phyloP scores from a whole-genome alignment of 2,888 invertebrate species.

The Perizoma flavofasciatum region DNA sequence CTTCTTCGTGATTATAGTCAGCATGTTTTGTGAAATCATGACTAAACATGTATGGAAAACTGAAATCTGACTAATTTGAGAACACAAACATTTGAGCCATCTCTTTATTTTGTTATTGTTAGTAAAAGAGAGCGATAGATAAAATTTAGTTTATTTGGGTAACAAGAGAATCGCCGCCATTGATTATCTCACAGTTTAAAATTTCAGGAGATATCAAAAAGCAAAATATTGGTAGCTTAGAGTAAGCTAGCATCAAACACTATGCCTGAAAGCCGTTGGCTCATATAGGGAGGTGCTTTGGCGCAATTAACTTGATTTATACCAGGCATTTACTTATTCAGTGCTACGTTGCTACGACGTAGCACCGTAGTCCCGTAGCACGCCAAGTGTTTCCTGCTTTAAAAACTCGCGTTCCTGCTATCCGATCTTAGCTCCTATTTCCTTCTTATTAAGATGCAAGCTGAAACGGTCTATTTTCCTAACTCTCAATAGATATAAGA shows the following conservation, averaged over 20 bases:
- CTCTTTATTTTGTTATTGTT: too few species aligned
- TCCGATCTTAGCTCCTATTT: slow-evolving; percentile 41
- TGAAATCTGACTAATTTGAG: too few species aligned
- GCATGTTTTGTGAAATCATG: too few species aligned
- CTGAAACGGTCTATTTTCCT: slow-evolving; percentile 45
- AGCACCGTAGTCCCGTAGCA: slow-evolving; percentile 48
- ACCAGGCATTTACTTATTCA: slow-evolving; percentile 81
- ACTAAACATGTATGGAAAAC: too few species aligned
- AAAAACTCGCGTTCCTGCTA: slow-evolving; percentile 38
- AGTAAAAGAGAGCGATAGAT: too few species aligned
- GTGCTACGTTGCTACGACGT: slow-evolving; percentile 69
- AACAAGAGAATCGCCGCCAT: too few species aligned
- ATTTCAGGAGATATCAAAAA: too few species aligned
- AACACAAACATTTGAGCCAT: too few species aligned
- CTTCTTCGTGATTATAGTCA: too few species aligned
- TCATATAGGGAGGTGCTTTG: slow-evolving; percentile 77
- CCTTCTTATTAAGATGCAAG: slow-evolving; percentile 29
- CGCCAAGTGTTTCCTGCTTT: slow-evolving; percentile 57
- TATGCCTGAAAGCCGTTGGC: slow-evolving; percentile 65
- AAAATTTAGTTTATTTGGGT: too few species aligned
- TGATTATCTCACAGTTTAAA: too few species aligned
- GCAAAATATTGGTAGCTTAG: neutral
- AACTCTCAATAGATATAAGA: slow-evolving; percentile 54
- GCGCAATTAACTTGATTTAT: slow-evolving; percentile 84
- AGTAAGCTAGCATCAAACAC: slow-evolving; percentile 58